A percentile compares a stretch with the other conserved stretches of the same genome.
Conservation (phyloP, 64 coral and sea anemone species). For the Actinia equina region DNA sequence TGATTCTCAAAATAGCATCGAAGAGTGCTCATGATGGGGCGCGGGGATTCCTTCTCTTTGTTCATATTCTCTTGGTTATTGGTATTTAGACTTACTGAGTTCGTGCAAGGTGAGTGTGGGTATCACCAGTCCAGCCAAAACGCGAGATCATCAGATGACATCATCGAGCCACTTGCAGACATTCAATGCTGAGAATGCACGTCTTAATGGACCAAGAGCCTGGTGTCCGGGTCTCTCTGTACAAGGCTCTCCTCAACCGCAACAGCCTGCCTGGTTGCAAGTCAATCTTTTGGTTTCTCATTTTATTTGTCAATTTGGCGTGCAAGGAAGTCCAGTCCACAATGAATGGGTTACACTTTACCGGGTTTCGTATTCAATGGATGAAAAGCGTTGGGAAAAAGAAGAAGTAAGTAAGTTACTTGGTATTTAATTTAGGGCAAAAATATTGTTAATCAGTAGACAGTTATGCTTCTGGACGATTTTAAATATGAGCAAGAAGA, state of each 20-base stretch:
- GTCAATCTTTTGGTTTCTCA: neutral
- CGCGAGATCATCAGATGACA: conserved; percentile 3
- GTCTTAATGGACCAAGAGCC: neutral
- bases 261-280: neutral
- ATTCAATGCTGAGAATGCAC: neutral
- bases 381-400: neutral
- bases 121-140: neutral
- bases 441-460: too few relatives aligned
- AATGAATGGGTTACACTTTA: neutral
- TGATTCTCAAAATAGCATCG: too few relatives aligned
- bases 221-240: neutral
- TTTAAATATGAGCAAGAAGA: too few relatives aligned
- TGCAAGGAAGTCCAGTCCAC: neutral
- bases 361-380: neutral
- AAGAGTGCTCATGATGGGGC: too few relatives aligned
- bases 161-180: neutral
- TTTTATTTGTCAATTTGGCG: neutral
- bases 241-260: too few relatives aligned
- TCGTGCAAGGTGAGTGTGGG: neutral
- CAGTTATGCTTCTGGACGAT: too few relatives aligned
- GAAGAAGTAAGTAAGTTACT: neutral
- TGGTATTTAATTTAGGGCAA: too few relatives aligned
- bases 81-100: neutral
- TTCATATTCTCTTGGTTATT: neutral
- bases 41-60: too few relatives aligned